Conservation (phyloP, 2,888 invertebrate species). For the Eupithecia inturbata region DNA sequence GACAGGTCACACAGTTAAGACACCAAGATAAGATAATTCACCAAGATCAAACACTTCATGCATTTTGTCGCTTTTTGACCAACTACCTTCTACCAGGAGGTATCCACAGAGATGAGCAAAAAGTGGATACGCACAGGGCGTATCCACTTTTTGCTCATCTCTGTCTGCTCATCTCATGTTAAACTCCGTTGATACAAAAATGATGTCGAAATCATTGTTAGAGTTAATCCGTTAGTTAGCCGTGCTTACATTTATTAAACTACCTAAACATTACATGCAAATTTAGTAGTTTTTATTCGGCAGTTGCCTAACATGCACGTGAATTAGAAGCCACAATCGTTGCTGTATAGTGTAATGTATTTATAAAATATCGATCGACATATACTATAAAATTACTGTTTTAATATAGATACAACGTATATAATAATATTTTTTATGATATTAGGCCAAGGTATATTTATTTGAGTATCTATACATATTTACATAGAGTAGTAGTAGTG, state of each 20-base stretch:
- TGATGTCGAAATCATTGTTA: constrained; percentile 7
- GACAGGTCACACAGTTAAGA: constrained; percentile 9
- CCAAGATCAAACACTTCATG: constrained; percentile 41
- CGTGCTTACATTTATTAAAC: constrained; percentile 20
- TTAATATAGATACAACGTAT: neutral
- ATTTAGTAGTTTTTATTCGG: constrained; percentile 43
- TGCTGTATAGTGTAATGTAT: constrained; percentile 14
- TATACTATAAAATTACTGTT: neutral
- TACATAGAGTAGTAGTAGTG: neutral
- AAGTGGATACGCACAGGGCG: constrained; percentile 21
- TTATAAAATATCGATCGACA: neutral
- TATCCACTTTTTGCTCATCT: too few relatives aligned
- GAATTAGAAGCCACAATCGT: constrained; percentile 42
- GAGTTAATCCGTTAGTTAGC: constrained; percentile 21
- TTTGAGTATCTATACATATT: neutral
- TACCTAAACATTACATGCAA: constrained; percentile 41
- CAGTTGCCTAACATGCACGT: constrained; percentile 66
- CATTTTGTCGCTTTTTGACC: constrained; percentile 22
- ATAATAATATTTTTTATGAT: neutral
- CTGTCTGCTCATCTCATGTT: too few relatives aligned
- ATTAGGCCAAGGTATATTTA: neutral
- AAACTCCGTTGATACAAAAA: neutral
- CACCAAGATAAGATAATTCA: constrained; percentile 34
- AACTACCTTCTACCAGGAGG: constrained; percentile 32
- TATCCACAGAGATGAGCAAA: constrained; percentile 26